Percentiles rank a stretch among this genome's conserved stretches.
These are phyloP conservation scores for Triops longicaudatus DNA, from an alignment of 1,140 invertebrate species.

Conservation along the genomic window DNA sequence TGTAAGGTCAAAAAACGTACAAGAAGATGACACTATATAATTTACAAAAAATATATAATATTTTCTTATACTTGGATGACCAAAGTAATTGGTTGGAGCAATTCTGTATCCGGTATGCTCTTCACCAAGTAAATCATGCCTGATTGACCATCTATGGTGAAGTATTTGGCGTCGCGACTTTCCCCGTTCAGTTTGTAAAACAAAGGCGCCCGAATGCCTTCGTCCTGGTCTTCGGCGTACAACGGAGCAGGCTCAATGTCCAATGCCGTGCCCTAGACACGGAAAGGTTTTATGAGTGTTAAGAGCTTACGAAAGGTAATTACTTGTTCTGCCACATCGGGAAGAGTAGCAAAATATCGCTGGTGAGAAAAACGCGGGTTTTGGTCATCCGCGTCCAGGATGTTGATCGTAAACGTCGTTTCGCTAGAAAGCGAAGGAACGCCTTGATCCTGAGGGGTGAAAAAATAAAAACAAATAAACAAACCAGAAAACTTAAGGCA, in stretches of 20 bases:
- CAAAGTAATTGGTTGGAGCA: slow-evolving; percentile 21
- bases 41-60: not conserved
- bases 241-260: slow-evolving; percentile 52
- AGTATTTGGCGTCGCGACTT: slow-evolving; percentile 46
- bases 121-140: not conserved
- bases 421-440: slow-evolving; percentile 63
- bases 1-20: slow-evolving; percentile 36
- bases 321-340: slow-evolving; percentile 51
- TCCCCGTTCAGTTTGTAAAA: slow-evolving; percentile 53
- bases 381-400: slow-evolving; percentile 86
- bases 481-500: too few species aligned
- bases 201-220: slow-evolving; percentile 65
- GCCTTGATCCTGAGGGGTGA: slow-evolving; percentile 58
- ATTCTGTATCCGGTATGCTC: not conserved
- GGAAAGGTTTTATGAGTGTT: slow-evolving; percentile 16
- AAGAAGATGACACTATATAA: not conserved
- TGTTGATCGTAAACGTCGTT: slow-evolving; percentile 63
- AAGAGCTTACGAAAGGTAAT: slow-evolving; percentile 25
- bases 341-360: slow-evolving; percentile 62
- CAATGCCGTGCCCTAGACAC: slow-evolving; percentile 50
- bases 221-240: slow-evolving; percentile 66
- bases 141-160: slow-evolving; percentile 14
- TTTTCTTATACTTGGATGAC: slow-evolving; percentile 8
- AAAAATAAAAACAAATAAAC: not conserved
- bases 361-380: slow-evolving; percentile 71